Evolutionary conservation across 2,113 vertebrate species (phyloP).

Genomic region (Shinisaurus crocodilurus): DNA sequence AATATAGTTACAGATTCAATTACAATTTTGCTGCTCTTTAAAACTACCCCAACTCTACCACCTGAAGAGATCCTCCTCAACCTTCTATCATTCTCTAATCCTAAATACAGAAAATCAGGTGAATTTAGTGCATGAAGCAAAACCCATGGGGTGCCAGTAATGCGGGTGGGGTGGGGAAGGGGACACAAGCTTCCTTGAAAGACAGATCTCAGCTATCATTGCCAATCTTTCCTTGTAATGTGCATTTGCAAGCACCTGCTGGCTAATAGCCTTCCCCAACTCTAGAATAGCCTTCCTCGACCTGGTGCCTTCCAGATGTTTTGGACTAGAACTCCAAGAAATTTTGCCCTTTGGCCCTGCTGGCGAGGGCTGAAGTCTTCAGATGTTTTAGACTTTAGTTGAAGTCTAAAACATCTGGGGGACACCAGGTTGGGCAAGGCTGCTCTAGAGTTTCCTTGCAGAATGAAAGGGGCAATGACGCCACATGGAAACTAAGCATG

Average conservation of each 20-base stretch:
- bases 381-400: too few species aligned
- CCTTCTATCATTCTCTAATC: background rate
- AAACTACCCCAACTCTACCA: background rate
- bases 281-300: too few species aligned
- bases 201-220: background rate
- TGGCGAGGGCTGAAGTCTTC: too few species aligned
- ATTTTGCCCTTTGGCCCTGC: too few species aligned
- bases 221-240: background rate
- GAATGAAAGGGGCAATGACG: background rate
- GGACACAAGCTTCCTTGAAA: background rate
- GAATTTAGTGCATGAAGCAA: background rate
- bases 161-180: background rate
- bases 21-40: background rate
- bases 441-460: background rate
- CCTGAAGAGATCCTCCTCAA: background rate
- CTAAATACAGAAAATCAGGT: background rate
- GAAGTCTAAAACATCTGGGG: too few species aligned
- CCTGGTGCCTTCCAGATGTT: too few species aligned
- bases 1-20: background rate
- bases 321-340: too few species aligned
- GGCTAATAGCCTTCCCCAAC: background rate
- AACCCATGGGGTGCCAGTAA: too few species aligned
- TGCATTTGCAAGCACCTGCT: background rate
- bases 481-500: background rate
- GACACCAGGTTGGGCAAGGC: background rate